Base-by-base conservation (phyloP, 2,888 invertebrate genomes). In the Xylocampa areola region DNA sequence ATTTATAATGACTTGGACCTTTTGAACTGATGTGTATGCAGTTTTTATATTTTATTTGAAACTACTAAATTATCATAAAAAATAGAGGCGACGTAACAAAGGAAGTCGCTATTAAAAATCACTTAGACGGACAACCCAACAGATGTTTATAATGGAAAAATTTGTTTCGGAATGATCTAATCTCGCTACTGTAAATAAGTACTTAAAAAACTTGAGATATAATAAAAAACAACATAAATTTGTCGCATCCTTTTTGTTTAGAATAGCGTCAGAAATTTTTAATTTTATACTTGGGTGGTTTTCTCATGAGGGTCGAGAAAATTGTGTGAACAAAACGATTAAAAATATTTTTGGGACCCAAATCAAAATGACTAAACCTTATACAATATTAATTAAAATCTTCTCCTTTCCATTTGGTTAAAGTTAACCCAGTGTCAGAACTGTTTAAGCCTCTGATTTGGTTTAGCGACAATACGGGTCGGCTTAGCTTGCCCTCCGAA, bases 61-160 rank as follows among this genome's bases (percentile, higher is more conserved):
- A 74, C 66, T 64, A 71, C 61, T 68, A 57, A 76, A 79, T 77
- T 70, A 78, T 72, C 47, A 73, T 70, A 80, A 79, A 63, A 82
- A 80, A 78, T 66, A 68, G 54, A 68, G 14, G 40, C 55, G 61
- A 75, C 51, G 67, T 75, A 82, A 86, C 82, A 80, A 83, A 82
- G 82, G 84, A 79, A 83, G 81, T 69, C 23, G 71, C 79, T 84
- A 87, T 88, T 88, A 88, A 86, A 88, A 84, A 80, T 80, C 87
- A 87, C 84, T 89, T 86, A 83, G 66, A 66, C 57, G 63, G 36
- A 57, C 73, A 63, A 67, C 74, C 73, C 72, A 70, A 67, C 62
- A 76, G 66, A 64, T 49, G 48, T 66, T 68, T 61, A 58, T 75
- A 79, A 81, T 74, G 75, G 77, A 76, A 79, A 77, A 79, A 79